Evolutionary conservation across 2,888 invertebrate species (phyloP), one percentile per base, ranked within the genome.

Genomic region (Cinara cedri): DNA sequence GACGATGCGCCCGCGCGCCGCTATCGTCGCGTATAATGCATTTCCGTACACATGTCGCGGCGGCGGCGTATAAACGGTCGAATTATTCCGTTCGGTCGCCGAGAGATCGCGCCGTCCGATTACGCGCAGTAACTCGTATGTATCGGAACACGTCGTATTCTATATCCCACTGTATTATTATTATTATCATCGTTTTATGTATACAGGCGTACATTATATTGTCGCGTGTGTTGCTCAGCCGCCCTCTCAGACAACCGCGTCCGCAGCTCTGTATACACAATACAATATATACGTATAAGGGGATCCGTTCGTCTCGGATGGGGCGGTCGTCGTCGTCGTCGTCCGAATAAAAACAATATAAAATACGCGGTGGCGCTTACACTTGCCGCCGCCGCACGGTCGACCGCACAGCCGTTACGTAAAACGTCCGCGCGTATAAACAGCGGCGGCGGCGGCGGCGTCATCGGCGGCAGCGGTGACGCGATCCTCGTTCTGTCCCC

Each of bases 331-430:
- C 34, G 34, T 3, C 34, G 34, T 3, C 19, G 16, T 16, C 60
- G n/a, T 4, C 51, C 13, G 44, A 24, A 44, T 34, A 54, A 74
- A 51, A 72, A 51, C 3, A 34, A 44, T 14, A 42, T 10, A 3
- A 42, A 63, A 42, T 16, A 21, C 62, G 49, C 1, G 19, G 60
- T 49, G 71, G 71, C 71, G 71, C 71, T 71, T 55, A 19, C 26
- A 10, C 26, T 21, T 1, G 19, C 10, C 42, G 1, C 13, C 42
- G 1, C 13, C 34, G n/a, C 13, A 62, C 62, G 19, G 62, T 62
- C 62, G 60, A 51, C 62, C 34, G 49, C 60, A 74, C 72, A 62
- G 63, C 74, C 74, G 65, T 75, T 54, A 54, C 74, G 63, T 75
- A 75, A 54, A 75, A 75, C 62, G 14, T 72, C n/a, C 49, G n/a